Evolutionary conservation across 2,113 vertebrate genomes (phyloP), one percentile per base, ranked within the genome.

Genomic region (Argyrosomus japonicus): DNA sequence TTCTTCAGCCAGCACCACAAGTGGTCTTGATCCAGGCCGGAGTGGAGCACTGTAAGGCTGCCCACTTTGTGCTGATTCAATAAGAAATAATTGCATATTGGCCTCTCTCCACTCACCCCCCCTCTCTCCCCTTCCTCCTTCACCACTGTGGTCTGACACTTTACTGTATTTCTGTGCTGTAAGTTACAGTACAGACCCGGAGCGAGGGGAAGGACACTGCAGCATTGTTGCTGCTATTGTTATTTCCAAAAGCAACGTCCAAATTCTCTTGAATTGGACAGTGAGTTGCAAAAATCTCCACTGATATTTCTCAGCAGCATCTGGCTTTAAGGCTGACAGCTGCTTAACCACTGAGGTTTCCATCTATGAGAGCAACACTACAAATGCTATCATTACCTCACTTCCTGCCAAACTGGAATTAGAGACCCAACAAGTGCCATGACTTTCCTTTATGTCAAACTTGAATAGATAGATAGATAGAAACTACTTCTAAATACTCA

Each of bases 41-140:
- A 93, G 87, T 10, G 29, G 67, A 61, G 60, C 57, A 27, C 75
- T 75, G 79, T 82, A 57, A 82, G 89, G 72, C 79, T 77, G 69
- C 86, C 36, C 81, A 84, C 85, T 94, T 90, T 93, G 86, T 91
- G 91, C 93, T 93, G 91, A 95, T 93, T 91, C 87, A 91, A 93
- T 93, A 89, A 92, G 87, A 93, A 94, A 89, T 91, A 93, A 94
- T 91, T 87, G 84, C 81, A 91, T 89, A 86, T 84, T 80, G 84
- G 87, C 77, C 84, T 88, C 81, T 74, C 77, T 89, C 70, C 90
- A 76, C 79, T 79, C 71, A 74, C 62, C 36, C 65, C 64, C 71
- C 48, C 77, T 72, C 69, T 70, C 67, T 40, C 68, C 63, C 73
- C 40, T 2, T 45, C 45, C 45, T 13, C 45, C 45, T 68, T 85